Conservation (phyloP, 2,888 invertebrate genomes). For the Megamerina dolium region DNA sequence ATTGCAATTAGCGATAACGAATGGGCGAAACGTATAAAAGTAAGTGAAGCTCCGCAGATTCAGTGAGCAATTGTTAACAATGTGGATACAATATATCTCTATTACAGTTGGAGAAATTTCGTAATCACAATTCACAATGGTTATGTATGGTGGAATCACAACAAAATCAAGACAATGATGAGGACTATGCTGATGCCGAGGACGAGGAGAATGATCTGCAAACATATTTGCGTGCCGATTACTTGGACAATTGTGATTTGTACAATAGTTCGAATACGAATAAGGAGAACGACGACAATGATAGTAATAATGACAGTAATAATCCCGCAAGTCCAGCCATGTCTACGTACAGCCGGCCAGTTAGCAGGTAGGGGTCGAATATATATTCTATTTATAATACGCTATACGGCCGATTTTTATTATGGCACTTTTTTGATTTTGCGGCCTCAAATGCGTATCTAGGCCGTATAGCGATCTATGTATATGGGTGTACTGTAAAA, state of each 20-base stretch:
- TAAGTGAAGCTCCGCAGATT: constrained; percentile 33
- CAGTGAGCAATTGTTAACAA: no score
- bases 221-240: constrained; percentile 70
- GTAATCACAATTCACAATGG: constrained; percentile 99
- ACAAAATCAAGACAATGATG: constrained; percentile 52
- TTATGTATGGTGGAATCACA: constrained; percentile 87
- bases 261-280: constrained; percentile 49
- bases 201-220: constrained; percentile 62
- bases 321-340: constrained; percentile 44
- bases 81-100: no score
- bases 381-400: background rate
- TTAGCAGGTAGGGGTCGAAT: constrained; percentile 48
- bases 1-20: constrained; percentile 86
- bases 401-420: no score
- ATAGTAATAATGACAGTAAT: constrained; percentile 41
- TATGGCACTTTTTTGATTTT: background rate
- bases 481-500: no score
- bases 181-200: constrained; percentile 51
- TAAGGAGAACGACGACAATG: constrained; percentile 42
- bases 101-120: constrained; percentile 75
- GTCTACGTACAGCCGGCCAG: constrained; percentile 51
- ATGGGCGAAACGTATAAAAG: constrained; percentile 91
- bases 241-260: constrained; percentile 56
- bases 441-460: background rate
- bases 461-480: background rate